phyloP scores from a whole-genome alignment of 2,888 invertebrate genomes.

The Drosophila pseudotakahashii region DNA sequence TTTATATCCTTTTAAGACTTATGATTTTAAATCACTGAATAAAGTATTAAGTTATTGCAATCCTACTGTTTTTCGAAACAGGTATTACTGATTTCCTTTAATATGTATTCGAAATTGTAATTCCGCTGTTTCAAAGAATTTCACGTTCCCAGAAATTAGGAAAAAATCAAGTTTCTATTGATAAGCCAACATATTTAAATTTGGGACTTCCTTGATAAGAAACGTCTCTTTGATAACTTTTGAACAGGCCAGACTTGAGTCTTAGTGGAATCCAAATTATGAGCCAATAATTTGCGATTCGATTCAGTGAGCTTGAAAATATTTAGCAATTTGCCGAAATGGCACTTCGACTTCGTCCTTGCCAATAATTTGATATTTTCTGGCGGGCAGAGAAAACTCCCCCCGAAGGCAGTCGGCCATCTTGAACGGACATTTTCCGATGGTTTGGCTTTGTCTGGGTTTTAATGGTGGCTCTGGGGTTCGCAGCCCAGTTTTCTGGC shows the following conservation, averaged over 20 bases:
- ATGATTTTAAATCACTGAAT: too few relatives aligned
- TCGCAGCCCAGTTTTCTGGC: conserved; percentile 27
- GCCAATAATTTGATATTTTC: conserved; percentile 63
- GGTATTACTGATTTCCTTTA: too few relatives aligned
- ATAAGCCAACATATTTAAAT: too few relatives aligned
- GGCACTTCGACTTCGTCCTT: conserved; percentile 46
- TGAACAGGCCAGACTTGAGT: too few relatives aligned
- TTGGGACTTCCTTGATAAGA: background rate
- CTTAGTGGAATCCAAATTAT: conserved; percentile 44
- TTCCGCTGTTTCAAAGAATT: too few relatives aligned
- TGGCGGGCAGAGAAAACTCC: conserved; percentile 53
- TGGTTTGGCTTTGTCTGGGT: conserved; percentile 8
- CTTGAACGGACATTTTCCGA: conserved; percentile 56
- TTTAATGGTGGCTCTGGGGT: conserved; percentile 10
- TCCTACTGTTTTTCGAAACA: too few relatives aligned
- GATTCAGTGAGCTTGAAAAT: conserved; percentile 70
- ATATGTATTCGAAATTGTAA: too few relatives aligned
- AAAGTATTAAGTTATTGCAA: too few relatives aligned
- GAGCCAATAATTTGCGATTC: conserved; percentile 61
- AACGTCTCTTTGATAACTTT: background rate
- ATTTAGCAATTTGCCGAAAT: conserved; percentile 63
- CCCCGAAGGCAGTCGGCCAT: conserved; percentile 59
- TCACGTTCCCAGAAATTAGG: too few relatives aligned
- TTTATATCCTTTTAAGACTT: background rate
- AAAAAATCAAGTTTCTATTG: background rate